phyloP scores from a whole-genome alignment of 2,888 invertebrate genomes.

The Meiosimyza platycephala region DNA sequence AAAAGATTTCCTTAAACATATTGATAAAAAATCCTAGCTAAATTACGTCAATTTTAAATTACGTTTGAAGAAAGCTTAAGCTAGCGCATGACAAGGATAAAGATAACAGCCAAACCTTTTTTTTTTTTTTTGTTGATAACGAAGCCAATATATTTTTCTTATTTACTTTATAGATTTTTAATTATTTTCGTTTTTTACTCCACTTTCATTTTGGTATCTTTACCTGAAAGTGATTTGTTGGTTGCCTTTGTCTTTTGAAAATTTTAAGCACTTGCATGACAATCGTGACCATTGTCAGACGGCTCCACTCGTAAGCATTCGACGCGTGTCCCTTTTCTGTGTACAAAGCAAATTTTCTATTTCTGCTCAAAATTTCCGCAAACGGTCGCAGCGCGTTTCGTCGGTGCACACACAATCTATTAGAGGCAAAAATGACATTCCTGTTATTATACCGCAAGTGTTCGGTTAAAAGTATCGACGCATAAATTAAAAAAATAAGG shows the following conservation, averaged over 20 bases:
- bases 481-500: too few species aligned
- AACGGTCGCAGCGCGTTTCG: too few species aligned
- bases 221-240: background rate
- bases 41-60: background rate
- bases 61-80: background rate
- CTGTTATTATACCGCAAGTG: constrained; percentile 17
- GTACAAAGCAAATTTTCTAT: background rate
- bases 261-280: constrained; percentile 6
- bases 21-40: too few species aligned
- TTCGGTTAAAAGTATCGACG: background rate
- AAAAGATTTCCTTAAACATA: too few species aligned
- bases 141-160: background rate
- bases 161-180: constrained; percentile 6
- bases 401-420: background rate
- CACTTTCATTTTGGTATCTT: background rate
- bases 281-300: constrained; percentile 21
- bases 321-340: background rate
- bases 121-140: constrained; percentile 4
- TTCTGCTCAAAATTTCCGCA: constrained; percentile 1
- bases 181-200: background rate
- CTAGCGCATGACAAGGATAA: background rate
- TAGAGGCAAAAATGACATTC: constrained; percentile 4
- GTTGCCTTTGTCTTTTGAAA: background rate
- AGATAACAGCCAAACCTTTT: constrained; percentile 3
- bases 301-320: background rate